Evolutionary conservation across 2,797 vertebrate genomes (phyloP).

Genomic region (Tympanoctomys barrerae): DNA sequence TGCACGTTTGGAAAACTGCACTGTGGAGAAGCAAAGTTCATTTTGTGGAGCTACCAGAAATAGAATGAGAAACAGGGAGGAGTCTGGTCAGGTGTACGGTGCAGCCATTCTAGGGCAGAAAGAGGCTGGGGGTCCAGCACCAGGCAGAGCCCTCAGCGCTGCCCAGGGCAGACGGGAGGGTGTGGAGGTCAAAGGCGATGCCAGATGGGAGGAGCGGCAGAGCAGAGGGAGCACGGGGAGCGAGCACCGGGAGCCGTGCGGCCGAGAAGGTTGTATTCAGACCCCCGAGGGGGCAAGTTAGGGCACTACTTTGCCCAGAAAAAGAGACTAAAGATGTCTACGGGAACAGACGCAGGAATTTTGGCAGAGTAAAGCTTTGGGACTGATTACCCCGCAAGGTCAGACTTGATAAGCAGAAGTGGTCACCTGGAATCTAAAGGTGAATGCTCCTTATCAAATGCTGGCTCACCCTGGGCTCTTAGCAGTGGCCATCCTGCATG

Average conservation of each 20-base stretch:
- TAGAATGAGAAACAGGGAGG: not conserved
- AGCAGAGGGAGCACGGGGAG: not conserved
- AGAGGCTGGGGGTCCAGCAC: not conserved
- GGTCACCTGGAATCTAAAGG: not conserved
- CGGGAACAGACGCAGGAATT: not conserved
- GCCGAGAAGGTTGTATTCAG: not conserved
- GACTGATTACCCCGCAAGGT: not conserved
- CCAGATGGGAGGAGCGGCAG: not conserved
- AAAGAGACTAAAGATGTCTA: slow-evolving; percentile 29
- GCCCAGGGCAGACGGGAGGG: not conserved
- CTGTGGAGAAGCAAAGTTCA: not conserved
- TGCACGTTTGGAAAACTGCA: not conserved
- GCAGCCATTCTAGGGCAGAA: not conserved
- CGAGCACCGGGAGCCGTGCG: not conserved
- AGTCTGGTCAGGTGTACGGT: not conserved
- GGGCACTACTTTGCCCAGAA: slow-evolving; percentile 21
- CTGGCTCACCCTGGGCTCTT: not conserved
- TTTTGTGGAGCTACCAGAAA: not conserved
- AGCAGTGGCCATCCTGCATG: not conserved
- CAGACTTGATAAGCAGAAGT: slow-evolving; percentile 22
- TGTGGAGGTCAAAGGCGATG: not conserved
- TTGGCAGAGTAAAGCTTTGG: slow-evolving; percentile 35
- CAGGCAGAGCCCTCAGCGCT: not conserved
- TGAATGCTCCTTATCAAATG: not conserved
- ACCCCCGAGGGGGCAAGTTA: not conserved